A percentile compares a stretch with the other conserved stretches of the same genome.
These are phyloP conservation scores for Penaeus vannamei DNA, from an alignment of 1,140 invertebrate genomes.

Conservation along the genomic window DNA sequence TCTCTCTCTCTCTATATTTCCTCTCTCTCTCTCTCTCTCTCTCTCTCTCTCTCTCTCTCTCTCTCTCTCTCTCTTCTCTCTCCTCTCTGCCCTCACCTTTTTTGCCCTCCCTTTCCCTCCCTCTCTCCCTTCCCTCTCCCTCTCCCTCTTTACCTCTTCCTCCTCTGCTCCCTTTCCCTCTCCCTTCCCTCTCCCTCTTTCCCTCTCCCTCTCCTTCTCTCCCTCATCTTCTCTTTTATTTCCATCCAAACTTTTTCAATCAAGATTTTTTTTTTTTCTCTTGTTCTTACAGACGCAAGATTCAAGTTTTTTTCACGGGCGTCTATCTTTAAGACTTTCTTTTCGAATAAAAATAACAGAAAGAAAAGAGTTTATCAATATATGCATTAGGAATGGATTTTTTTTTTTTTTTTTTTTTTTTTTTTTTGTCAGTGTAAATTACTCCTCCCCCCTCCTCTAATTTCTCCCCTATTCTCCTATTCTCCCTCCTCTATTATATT, in stretches of 20 bases:
- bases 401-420: too few relatives aligned
- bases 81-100: not conserved
- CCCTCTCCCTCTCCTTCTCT: not conserved
- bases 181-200: not conserved
- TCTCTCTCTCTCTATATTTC: not conserved
- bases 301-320: not conserved
- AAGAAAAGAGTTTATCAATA: too few relatives aligned
- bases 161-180: not conserved
- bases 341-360: too few relatives aligned
- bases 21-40: slow-evolving; percentile 9
- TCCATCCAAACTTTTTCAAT: too few relatives aligned
- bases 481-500: too few relatives aligned
- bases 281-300: not conserved
- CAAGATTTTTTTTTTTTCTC: too few relatives aligned
- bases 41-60: not conserved
- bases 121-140: not conserved
- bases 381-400: too few relatives aligned
- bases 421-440: too few relatives aligned
- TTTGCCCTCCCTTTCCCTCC: not conserved
- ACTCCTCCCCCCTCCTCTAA: too few relatives aligned
- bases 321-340: too few relatives aligned
- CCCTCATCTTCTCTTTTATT: not conserved
- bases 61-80: not conserved
- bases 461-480: too few relatives aligned
- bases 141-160: not conserved